These are phyloP conservation scores for Onthophagus sagittarius DNA, from an alignment of 2,888 invertebrate species.

Conservation along the genomic window DNA sequence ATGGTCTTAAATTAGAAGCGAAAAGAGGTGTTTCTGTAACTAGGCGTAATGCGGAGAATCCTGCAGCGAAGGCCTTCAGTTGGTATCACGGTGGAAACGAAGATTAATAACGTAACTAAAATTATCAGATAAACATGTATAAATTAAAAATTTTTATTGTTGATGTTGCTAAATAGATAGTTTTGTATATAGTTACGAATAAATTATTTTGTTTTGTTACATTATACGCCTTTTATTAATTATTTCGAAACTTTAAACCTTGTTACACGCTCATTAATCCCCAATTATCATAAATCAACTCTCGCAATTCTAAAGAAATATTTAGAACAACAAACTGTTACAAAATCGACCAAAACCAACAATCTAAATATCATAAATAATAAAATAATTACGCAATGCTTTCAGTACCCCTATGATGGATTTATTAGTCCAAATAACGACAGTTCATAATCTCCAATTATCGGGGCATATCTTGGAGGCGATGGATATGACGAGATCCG, in stretches of 20 bases:
- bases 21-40: background rate
- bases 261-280: no score
- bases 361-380: background rate
- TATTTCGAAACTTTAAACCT: background rate
- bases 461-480: slow-evolving; percentile 64
- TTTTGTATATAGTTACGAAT: background rate
- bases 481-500: slow-evolving; percentile 53
- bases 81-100: background rate
- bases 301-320: no score
- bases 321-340: no score
- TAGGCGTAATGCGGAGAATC: background rate
- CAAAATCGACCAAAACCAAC: no score
- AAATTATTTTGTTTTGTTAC: background rate
- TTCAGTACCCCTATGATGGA: slow-evolving; percentile 76
- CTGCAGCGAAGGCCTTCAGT: background rate
- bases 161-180: background rate
- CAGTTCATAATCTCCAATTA: slow-evolving; percentile 63
- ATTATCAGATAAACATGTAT: background rate
- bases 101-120: background rate
- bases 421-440: slow-evolving; percentile 67
- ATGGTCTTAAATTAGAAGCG: background rate
- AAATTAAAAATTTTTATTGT: background rate
- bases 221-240: background rate
- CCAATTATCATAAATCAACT: no score
- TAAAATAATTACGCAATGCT: slow-evolving; percentile 24